A percentile compares a stretch with the other conserved stretches of the same genome.
These are phyloP conservation scores for Amaurobius ferox DNA, from an alignment of 2,888 invertebrate species.

Conservation along the genomic window DNA sequence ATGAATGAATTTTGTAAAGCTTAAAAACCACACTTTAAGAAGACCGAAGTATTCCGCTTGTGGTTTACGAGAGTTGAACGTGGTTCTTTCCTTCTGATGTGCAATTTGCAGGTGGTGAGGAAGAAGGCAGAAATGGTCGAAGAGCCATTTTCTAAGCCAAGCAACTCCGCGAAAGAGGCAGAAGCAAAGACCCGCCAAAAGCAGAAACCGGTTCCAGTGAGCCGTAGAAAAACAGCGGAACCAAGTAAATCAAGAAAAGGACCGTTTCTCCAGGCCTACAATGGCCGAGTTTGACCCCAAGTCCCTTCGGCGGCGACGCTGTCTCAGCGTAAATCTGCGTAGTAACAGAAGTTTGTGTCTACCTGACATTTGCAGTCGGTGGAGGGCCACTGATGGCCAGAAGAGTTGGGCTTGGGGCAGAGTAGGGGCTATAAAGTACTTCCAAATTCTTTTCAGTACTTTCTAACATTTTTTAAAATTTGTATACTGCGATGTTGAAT, in stretches of 20 bases:
- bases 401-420: too few relatives aligned
- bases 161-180: background rate
- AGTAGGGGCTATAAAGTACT: too few relatives aligned
- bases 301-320: constrained; percentile 30
- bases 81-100: too few relatives aligned
- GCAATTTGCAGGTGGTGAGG: too few relatives aligned
- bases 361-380: background rate
- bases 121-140: too few relatives aligned
- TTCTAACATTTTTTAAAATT: too few relatives aligned
- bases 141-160: background rate
- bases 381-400: background rate
- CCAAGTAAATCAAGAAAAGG: constrained; percentile 26
- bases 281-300: constrained; percentile 68
- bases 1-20: too few relatives aligned
- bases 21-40: too few relatives aligned
- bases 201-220: constrained; percentile 55
- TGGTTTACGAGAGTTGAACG: background rate
- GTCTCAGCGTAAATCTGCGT: constrained; percentile 20
- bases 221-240: constrained; percentile 55
- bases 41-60: background rate
- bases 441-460: too few relatives aligned
- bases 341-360: background rate
- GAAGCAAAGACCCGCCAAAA: constrained; percentile 51
- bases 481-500: too few relatives aligned
- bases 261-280: constrained; percentile 47